A percentile compares a stretch with the other conserved stretches of the same genome.
These are phyloP conservation scores for Mustela lutreola DNA, from an alignment of 2,113 vertebrate species.

Conservation along the genomic window DNA sequence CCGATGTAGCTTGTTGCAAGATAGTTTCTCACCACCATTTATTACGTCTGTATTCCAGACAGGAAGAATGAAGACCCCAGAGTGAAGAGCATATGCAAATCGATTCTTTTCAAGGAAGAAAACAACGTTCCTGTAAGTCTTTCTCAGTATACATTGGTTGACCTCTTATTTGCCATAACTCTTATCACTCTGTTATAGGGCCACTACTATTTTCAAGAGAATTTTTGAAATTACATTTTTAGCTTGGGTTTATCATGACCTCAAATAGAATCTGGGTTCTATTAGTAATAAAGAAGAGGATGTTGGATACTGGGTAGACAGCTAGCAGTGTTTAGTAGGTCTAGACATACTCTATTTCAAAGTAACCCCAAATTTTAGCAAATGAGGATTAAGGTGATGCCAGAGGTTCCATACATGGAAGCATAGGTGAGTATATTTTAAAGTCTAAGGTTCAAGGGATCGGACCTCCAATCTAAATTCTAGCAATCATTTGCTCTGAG, in stretches of 20 bases:
- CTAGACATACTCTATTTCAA: not conserved
- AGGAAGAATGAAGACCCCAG: not conserved
- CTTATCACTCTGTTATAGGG: not conserved
- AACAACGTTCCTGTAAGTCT: not conserved
- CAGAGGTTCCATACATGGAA: not conserved
- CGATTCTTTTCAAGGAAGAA: not conserved
- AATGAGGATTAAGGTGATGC: not conserved
- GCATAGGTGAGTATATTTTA: not conserved
- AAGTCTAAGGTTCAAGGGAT: not conserved
- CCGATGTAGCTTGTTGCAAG: not conserved
- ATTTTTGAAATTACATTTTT: not conserved
- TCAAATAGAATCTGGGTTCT: conserved; percentile 19
- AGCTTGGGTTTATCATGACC: not conserved
- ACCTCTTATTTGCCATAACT: not conserved
- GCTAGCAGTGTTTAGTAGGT: not conserved
- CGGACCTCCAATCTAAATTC: not conserved
- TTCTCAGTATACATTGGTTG: not conserved
- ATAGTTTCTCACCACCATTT: rapidly evolving
- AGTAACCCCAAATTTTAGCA: not conserved
- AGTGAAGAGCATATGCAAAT: not conserved
- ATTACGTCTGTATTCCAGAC: not conserved
- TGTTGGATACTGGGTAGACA: not conserved
- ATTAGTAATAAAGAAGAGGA: not conserved
- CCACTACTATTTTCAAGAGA: not conserved
- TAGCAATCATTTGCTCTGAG: not conserved